Evolutionary conservation across 2,113 vertebrate species (phyloP).

Genomic region (Craseonycteris thonglongyai): DNA sequence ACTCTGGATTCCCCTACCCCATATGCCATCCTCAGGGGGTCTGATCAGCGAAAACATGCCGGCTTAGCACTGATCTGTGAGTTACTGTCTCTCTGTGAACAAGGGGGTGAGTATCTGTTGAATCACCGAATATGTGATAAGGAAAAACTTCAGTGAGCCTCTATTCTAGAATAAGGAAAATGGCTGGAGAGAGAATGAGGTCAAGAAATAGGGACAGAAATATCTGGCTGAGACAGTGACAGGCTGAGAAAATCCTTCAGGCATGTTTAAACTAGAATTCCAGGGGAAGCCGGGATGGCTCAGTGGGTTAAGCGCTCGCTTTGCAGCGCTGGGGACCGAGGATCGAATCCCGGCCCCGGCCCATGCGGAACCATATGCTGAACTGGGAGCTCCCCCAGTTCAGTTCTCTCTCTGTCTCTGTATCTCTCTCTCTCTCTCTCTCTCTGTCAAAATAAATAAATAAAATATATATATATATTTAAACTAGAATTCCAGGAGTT

Average conservation of each 20-base stretch:
- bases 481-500: not conserved
- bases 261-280: no score
- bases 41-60: not conserved
- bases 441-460: no score
- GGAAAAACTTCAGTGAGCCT: not conserved
- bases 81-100: not conserved
- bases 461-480: no score
- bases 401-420: no score
- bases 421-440: no score
- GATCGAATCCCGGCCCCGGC: no score
- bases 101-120: not conserved
- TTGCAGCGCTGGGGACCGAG: no score
- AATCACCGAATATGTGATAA: not conserved
- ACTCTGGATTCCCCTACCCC: not conserved
- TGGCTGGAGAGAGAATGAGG: not conserved
- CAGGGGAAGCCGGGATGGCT: no score
- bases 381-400: no score
- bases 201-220: not conserved
- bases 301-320: no score
- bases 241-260: no score
- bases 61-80: not conserved
- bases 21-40: not conserved
- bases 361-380: no score
- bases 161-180: not conserved
- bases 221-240: rapidly evolving